A percentile compares a stretch with the other conserved stretches of the same genome.
phyloP scores from a whole-genome alignment of 2,888 invertebrate species.

The Marronus borbonicus region DNA sequence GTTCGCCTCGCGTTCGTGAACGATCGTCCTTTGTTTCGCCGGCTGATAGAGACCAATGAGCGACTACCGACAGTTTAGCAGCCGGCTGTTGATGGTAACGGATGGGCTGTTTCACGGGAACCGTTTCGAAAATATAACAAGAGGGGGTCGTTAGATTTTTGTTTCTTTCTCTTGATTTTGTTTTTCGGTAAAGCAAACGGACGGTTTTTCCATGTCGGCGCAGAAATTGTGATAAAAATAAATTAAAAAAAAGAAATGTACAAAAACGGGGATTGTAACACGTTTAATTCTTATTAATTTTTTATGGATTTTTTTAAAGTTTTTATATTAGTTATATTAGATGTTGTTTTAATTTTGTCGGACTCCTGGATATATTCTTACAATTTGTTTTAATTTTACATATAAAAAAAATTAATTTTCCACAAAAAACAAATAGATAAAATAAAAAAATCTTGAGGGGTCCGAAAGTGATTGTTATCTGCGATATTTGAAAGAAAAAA shows the following conservation, averaged over 20 bases:
- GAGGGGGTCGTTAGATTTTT: no score
- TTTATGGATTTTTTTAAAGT: neutral
- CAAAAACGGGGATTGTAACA: neutral
- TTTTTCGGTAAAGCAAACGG: neutral
- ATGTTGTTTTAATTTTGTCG: neutral
- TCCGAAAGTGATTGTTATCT: conserved; percentile 20
- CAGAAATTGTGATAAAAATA: neutral
- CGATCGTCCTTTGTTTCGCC: conserved; percentile 56
- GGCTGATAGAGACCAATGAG: conserved; percentile 47
- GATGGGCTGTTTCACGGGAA: no score
- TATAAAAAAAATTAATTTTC: neutral
- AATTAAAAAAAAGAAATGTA: neutral
- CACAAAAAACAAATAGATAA: neutral
- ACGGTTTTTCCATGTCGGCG: neutral
- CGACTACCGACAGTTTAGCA: conserved; percentile 29
- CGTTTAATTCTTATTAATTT: neutral
- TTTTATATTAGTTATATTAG: neutral
- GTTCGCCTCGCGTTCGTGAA: conserved; percentile 48
- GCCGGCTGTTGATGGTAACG: conserved; percentile 3
- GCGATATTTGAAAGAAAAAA: conserved; percentile 4
- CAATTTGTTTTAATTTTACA: neutral
- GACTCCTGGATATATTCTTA: neutral
- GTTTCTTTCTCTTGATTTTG: no score
- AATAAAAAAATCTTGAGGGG: neutral
- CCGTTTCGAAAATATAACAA: no score